Conservation (phyloP, 2,797 vertebrate genomes). For the Kryptolebias ocellatus region DNA sequence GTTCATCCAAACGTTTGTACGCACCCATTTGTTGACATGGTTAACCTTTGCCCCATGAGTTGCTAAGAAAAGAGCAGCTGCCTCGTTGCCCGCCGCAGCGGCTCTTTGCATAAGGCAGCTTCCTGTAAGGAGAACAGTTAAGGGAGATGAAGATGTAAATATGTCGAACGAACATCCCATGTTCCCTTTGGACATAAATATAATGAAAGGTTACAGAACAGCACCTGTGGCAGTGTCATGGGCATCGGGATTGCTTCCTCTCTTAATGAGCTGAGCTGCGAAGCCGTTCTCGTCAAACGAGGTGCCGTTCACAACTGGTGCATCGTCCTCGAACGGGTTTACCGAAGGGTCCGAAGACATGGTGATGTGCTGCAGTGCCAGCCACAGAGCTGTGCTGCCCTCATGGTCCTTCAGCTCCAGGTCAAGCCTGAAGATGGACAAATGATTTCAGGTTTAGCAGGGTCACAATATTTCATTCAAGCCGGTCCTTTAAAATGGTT, state of each 20-base stretch:
- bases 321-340: constrained; percentile 93
- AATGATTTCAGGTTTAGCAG: constrained; percentile 10
- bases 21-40: constrained; percentile 94
- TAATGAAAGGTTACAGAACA: neutral
- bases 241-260: constrained; percentile 93
- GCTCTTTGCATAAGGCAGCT: constrained; percentile 97
- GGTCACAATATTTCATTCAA: too few relatives aligned
- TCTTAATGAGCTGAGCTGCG: constrained; percentile 92
- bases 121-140: constrained; percentile 68
- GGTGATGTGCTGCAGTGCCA: constrained; percentile 95
- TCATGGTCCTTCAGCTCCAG: constrained; percentile 96
- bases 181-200: neutral
- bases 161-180: neutral
- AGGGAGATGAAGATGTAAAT: neutral
- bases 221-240: constrained; percentile 89
- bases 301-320: constrained; percentile 92
- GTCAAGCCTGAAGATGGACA: constrained; percentile 84
- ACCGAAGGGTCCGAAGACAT: constrained; percentile 90
- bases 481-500: too few relatives aligned
- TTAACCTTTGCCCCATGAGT: constrained; percentile 95
- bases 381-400: constrained; percentile 95
- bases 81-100: constrained; percentile 88
- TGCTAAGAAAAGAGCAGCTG: constrained; percentile 94
- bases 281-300: constrained; percentile 97
- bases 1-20: constrained; percentile 49